Conservation (phyloP, 2,888 invertebrate genomes). For the Tribolium freemani region DNA sequence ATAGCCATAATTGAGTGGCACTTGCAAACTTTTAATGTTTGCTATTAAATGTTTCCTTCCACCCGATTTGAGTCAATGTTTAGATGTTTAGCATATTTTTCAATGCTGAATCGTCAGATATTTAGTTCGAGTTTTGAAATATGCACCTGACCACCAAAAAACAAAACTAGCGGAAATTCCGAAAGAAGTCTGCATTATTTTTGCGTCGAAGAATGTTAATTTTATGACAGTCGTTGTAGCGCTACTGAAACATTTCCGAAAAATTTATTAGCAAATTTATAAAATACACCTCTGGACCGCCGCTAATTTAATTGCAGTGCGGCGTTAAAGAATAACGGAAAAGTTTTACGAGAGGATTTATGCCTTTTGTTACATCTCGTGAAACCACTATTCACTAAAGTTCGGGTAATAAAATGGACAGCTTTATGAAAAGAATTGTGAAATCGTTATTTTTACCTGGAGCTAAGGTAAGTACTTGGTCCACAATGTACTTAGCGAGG, state of each 20-base stretch:
- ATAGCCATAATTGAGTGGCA: not conserved
- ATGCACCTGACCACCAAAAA: not conserved
- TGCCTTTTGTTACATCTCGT: constrained; percentile 36
- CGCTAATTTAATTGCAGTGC: constrained; percentile 35
- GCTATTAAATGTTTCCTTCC: no score
- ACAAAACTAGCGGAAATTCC: not conserved
- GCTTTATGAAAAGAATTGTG: constrained; percentile 44
- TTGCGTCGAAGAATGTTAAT: constrained; percentile 10
- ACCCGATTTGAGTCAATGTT: not conserved
- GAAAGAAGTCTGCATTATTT: not conserved
- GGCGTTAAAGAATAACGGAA: constrained; percentile 36
- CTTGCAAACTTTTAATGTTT: not conserved
- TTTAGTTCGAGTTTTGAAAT: not conserved
- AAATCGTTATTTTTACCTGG: constrained; percentile 47
- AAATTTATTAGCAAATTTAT: constrained; percentile 30
- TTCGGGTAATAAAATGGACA: constrained; percentile 40
- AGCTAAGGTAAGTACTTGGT: constrained; percentile 18
- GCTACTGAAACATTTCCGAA: constrained; percentile 5
- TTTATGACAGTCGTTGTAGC: not conserved
- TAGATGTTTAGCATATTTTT: not conserved
- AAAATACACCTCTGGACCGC: constrained; percentile 21
- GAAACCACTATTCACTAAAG: constrained; percentile 39
- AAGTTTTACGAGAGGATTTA: constrained; percentile 40
- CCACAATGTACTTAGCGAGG: constrained; percentile 19
- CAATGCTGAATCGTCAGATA: not conserved